Evolutionary conservation across 2,888 invertebrate species (phyloP).

Genomic region (Mythimna albipuncta): DNA sequence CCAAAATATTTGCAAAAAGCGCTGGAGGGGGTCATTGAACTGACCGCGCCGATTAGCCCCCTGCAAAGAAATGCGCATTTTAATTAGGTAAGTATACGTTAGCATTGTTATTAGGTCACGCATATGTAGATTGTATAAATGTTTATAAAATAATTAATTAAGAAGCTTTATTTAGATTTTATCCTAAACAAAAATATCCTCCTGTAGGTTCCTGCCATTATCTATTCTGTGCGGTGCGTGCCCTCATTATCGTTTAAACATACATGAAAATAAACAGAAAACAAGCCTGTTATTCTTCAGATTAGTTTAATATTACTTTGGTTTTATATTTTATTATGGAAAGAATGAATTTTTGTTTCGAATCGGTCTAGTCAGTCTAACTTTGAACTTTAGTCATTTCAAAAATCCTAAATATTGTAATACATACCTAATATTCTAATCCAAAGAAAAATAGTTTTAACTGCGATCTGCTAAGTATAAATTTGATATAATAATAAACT

Average conservation of each 20-base stretch:
- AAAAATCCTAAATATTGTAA: no score
- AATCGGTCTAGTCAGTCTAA: no score
- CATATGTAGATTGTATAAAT: conserved; percentile 29
- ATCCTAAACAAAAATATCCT: conserved; percentile 13
- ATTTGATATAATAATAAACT: no score
- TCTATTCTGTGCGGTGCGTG: not conserved
- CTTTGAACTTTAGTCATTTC: no score
- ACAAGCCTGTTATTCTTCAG: not conserved
- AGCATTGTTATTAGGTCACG: conserved; percentile 44
- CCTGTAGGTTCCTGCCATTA: not conserved
- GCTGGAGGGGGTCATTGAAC: conserved; percentile 52
- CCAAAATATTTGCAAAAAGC: conserved; percentile 54
- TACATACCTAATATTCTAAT: no score
- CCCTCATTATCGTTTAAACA: conserved; percentile 1
- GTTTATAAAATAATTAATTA: conserved; percentile 12
- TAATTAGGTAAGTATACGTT: conserved; percentile 24
- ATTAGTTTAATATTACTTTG: not conserved
- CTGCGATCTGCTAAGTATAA: no score
- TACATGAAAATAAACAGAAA: conserved; percentile 4
- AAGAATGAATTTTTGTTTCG: no score
- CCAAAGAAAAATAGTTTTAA: no score
- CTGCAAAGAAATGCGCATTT: conserved; percentile 51
- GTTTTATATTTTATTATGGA: not conserved
- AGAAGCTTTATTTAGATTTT: conserved; percentile 7
- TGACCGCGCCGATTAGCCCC: conserved; percentile 34